Conservation (phyloP, 2,113 vertebrate species). For the Aleadryas rufinucha region DNA sequence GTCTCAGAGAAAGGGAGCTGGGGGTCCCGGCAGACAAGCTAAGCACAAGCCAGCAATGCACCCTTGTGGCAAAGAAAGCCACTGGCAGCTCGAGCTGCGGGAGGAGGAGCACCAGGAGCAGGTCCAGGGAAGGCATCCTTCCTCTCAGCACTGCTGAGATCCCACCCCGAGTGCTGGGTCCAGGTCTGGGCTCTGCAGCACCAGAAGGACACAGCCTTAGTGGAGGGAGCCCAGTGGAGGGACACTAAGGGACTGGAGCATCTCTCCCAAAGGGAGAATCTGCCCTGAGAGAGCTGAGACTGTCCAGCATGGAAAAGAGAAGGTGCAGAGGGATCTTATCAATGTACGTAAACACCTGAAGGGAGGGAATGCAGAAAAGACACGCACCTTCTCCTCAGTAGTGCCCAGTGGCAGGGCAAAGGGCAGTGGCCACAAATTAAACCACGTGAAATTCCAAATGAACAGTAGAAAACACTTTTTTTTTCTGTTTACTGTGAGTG, state of each 20-base stretch:
- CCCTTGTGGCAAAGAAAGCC: background rate
- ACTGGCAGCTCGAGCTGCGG: background rate
- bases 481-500: background rate
- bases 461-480: background rate
- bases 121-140: background rate
- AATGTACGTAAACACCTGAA: background rate
- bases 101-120: background rate
- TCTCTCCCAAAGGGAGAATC: background rate
- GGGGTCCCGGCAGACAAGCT: background rate
- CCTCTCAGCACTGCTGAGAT: background rate
- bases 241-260: background rate
- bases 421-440: background rate
- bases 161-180: accelerated
- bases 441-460: background rate
- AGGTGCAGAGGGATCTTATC: background rate
- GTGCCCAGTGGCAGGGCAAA: background rate
- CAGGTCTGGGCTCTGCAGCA: background rate
- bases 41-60: background rate
- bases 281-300: background rate
- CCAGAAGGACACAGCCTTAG: background rate
- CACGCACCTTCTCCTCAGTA: background rate
- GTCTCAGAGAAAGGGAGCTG: background rate
- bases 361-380: background rate
- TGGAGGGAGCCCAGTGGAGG: accelerated
- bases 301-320: background rate